phyloP scores from a whole-genome alignment of 2,797 vertebrate species.

The Danio aesculapii region DNA sequence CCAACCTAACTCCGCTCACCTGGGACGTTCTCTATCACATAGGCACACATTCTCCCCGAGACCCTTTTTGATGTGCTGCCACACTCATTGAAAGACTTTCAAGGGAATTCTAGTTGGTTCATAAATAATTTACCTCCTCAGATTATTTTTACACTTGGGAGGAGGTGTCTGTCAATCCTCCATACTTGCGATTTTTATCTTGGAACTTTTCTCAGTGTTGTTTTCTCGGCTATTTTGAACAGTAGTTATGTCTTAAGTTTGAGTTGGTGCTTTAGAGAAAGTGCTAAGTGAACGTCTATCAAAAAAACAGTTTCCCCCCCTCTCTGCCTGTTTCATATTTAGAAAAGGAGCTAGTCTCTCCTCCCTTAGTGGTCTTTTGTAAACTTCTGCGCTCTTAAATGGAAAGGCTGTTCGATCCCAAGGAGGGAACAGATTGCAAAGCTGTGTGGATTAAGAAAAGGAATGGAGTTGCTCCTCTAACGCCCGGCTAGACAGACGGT shows the following conservation, averaged over 20 bases:
- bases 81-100: slow-evolving; percentile 46
- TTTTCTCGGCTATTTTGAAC: slow-evolving; percentile 21
- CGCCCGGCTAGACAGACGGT: slow-evolving; percentile 60
- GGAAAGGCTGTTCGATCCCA: slow-evolving; percentile 60
- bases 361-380: slow-evolving; percentile 63
- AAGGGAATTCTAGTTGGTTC: slow-evolving; percentile 39
- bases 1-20: slow-evolving; percentile 82
- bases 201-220: slow-evolving; percentile 11
- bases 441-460: slow-evolving; percentile 47
- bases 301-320: slow-evolving; percentile 7
- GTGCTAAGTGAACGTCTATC: neutral
- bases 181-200: slow-evolving; percentile 13
- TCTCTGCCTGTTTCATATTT: slow-evolving; percentile 27
- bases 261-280: slow-evolving; percentile 13
- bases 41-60: slow-evolving; percentile 33
- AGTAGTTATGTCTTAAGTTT: slow-evolving; percentile 13
- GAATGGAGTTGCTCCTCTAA: slow-evolving; percentile 52
- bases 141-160: slow-evolving; percentile 32
- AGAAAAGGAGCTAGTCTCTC: slow-evolving; percentile 42
- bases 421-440: slow-evolving; percentile 58
- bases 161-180: slow-evolving; percentile 22
- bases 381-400: slow-evolving; percentile 55
- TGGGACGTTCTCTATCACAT: slow-evolving; percentile 69
- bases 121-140: slow-evolving; percentile 46
- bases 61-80: slow-evolving; percentile 42